A percentile compares a stretch with the other conserved stretches of the same genome.
phyloP scores from a whole-genome alignment of 2,888 invertebrate species.

The Rhodophaea formosa region DNA sequence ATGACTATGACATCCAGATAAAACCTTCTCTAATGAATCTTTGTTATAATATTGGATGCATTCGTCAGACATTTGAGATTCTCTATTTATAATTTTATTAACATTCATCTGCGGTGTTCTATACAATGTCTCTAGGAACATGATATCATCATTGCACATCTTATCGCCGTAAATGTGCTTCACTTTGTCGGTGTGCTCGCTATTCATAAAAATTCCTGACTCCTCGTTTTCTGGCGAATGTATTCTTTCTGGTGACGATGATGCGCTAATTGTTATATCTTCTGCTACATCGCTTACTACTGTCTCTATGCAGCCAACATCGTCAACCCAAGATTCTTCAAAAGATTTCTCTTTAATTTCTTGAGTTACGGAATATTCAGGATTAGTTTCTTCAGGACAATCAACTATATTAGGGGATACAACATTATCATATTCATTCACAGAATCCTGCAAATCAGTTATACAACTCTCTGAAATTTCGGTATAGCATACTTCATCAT shows the following conservation, averaged over 20 bases:
- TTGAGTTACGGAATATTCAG: conserved; percentile 41
- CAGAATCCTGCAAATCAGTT: conserved; percentile 35
- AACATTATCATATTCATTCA: conserved; percentile 27
- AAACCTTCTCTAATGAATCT: conserved; percentile 46
- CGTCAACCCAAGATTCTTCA: conserved; percentile 68
- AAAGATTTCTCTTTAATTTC: conserved; percentile 43
- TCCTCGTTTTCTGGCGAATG: conserved; percentile 39
- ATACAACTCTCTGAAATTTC: conserved; percentile 50
- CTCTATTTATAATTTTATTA: conserved; percentile 49
- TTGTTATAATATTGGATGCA: conserved; percentile 41
- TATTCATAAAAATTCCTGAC: conserved; percentile 33
- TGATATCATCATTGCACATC: conserved; percentile 54
- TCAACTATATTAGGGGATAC: conserved; percentile 13
- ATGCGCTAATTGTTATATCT: conserved; percentile 53
- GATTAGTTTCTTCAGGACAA: conserved; percentile 27
- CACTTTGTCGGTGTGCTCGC: conserved; percentile 48
- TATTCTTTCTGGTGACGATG: conserved; percentile 44
- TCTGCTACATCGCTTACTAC: conserved; percentile 68
- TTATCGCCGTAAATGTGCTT: conserved; percentile 60
- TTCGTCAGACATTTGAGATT: conserved; percentile 32
- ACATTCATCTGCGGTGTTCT: conserved; percentile 66
- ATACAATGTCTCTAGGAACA: conserved; percentile 61
- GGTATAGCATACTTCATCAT: conserved; percentile 56
- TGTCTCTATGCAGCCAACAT: conserved; percentile 71
- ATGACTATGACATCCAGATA: conserved; percentile 45